A percentile compares a stretch with the other conserved stretches of the same genome.
Evolutionary conservation across 2,888 invertebrate genomes (phyloP).

Genomic region (Halocaridina rubra): DNA sequence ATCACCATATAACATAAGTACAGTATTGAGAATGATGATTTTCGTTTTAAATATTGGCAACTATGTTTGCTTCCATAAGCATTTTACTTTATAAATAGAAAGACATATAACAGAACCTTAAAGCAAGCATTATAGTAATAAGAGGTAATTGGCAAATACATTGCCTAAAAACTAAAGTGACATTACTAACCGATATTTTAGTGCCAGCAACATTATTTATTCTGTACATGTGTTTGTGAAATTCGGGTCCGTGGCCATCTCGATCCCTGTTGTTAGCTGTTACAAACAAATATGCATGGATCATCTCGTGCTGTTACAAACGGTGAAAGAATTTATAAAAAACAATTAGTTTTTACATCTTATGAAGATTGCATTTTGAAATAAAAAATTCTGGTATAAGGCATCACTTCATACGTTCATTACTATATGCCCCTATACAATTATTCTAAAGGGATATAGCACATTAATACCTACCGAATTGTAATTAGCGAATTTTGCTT

Average conservation of each 20-base stretch:
- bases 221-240: constrained; percentile 90
- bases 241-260: constrained; percentile 95
- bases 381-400: no score
- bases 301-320: constrained; percentile 96
- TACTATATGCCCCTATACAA: no score
- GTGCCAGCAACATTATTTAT: constrained; percentile 90
- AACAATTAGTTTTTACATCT: no score
- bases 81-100: background rate
- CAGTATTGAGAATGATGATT: background rate
- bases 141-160: no score
- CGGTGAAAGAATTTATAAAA: no score
- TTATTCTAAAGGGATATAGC: no score
- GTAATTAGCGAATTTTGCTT: no score
- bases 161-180: background rate
- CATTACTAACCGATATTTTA: constrained; percentile 78
- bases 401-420: no score
- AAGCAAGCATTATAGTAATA: no score
- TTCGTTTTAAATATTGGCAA: background rate
- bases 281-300: constrained; percentile 95
- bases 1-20: no score
- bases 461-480: no score
- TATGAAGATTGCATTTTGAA: no score
- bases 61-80: background rate
- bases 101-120: background rate
- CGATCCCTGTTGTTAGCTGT: constrained; percentile 85